These are phyloP conservation scores for Andricus quercusramuli DNA, from an alignment of 2,888 invertebrate genomes.

Conservation along the genomic window DNA sequence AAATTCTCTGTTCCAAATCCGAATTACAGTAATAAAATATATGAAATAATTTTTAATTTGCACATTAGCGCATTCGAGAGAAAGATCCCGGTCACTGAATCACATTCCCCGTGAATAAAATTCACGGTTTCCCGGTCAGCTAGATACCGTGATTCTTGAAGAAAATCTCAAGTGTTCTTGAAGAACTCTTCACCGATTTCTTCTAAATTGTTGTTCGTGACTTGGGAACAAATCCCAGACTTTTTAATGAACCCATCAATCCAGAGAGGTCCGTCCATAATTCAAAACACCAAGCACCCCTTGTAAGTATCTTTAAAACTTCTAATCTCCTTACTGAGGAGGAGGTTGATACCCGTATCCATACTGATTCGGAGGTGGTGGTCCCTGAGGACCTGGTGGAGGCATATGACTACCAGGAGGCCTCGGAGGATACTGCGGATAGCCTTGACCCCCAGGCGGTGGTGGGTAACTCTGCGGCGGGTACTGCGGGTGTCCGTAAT, in stretches of 20 bases:
- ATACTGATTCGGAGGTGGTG: constrained; percentile 87
- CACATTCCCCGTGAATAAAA: too few relatives aligned
- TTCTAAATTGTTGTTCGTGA: too few relatives aligned
- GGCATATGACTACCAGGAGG: constrained; percentile 82
- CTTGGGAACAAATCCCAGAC: background rate
- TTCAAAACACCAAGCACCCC: constrained; percentile 17
- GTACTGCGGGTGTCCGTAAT: constrained; percentile 82
- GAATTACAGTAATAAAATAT: too few relatives aligned
- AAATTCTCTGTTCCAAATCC: too few relatives aligned
- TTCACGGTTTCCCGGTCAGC: too few relatives aligned
- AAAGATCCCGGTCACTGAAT: too few relatives aligned
- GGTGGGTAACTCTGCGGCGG: constrained; percentile 82
- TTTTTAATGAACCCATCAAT: background rate
- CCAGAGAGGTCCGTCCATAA: background rate
- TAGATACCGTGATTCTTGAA: too few relatives aligned
- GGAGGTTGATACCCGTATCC: constrained; percentile 91
- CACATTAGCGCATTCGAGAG: too few relatives aligned
- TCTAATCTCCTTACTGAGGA: constrained; percentile 80
- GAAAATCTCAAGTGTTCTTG: too few relatives aligned
- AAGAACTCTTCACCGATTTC: too few relatives aligned
- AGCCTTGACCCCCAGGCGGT: constrained; percentile 83
- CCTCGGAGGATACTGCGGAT: constrained; percentile 82
- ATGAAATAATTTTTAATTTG: too few relatives aligned
- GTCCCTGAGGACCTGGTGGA: constrained; percentile 85
- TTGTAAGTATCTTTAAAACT: background rate